Evolutionary conservation across 2,113 vertebrate genomes (phyloP), one percentile per base, ranked within the genome.

Genomic region (Serranochromis macrocephalus): DNA sequence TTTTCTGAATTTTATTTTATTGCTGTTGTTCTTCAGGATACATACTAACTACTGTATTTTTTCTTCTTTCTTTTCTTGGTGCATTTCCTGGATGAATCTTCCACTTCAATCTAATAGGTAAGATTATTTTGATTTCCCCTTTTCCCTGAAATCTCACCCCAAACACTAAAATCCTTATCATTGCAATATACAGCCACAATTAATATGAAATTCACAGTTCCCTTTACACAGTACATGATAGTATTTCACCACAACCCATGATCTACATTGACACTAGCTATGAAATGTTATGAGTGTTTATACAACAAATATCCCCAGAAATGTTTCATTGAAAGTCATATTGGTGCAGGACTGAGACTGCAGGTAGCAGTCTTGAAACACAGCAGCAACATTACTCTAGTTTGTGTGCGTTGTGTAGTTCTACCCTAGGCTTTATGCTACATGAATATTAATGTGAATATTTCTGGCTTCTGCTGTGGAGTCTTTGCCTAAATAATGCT

Each of bases 401-500:
- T 86, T 89, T 83, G 5, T 49, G 54, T 81, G 73, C n/a, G 21
- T 36, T 53, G 2, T 12, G 7, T 82, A 29, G 36, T 75, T 84
- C 80, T 38, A 36, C 55, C 40, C 10, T 2, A 45, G 57, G 68
- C 55, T 84, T 75, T 83, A 40, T 11, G 53, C 13, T n/a, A 26
- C 75, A 90, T 92, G 2, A 79, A 92, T 90, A 94, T 91, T 90
- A 54, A 93, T 68, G 61, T 68, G 33, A 68, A 68, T 91, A 17
- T 81, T 45, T 29, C 26, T 80, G 51, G 81, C 73, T 92, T 84
- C 71, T 81, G 85, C 61, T 91, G 71, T 89, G 68, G 84, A 75
- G 83, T 86, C 79, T 73, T 53, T 68, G 5, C 78, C 71, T 93
- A 36, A 94, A 91, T 94, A 93, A 91, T 94, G 86, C 90, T 91